A percentile compares a stretch with the other conserved stretches of the same genome.
phyloP scores from a whole-genome alignment of 35 echinoderm and acorn worm genomes.

The Hemicentrotus pulcherrimus region DNA sequence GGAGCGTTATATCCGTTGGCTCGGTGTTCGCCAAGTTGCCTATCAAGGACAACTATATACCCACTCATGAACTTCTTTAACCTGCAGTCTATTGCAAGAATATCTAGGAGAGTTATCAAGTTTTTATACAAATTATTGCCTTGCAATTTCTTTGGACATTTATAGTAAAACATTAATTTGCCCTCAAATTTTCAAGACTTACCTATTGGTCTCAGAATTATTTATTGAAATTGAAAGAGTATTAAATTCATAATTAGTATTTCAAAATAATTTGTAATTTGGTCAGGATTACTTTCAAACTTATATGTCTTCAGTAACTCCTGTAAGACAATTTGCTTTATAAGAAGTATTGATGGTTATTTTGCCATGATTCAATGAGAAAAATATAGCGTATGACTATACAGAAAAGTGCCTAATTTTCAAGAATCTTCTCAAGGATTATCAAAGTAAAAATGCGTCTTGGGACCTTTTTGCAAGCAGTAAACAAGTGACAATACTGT shows the following conservation, averaged over 20 bases:
- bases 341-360: neutral
- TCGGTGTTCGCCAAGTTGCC: no score
- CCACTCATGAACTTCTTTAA: neutral
- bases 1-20: no score
- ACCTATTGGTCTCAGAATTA: no score
- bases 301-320: no score
- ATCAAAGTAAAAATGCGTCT: neutral
- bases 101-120: neutral
- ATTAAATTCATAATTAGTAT: neutral
- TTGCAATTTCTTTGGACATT: no score
- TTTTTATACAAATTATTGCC: neutral
- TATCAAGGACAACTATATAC: no score
- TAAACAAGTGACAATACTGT: neutral
- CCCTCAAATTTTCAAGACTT: no score
- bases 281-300: neutral
- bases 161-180: no score
- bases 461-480: neutral
- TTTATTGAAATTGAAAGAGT: no score
- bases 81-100: neutral
- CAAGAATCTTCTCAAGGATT: neutral
- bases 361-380: neutral
- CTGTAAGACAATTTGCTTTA: neutral
- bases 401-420: no score
- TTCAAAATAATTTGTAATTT: neutral
- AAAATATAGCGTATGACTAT: neutral